These are phyloP conservation scores for Cochlearius cochlearius DNA, from an alignment of 2,113 vertebrate genomes.

Conservation along the genomic window DNA sequence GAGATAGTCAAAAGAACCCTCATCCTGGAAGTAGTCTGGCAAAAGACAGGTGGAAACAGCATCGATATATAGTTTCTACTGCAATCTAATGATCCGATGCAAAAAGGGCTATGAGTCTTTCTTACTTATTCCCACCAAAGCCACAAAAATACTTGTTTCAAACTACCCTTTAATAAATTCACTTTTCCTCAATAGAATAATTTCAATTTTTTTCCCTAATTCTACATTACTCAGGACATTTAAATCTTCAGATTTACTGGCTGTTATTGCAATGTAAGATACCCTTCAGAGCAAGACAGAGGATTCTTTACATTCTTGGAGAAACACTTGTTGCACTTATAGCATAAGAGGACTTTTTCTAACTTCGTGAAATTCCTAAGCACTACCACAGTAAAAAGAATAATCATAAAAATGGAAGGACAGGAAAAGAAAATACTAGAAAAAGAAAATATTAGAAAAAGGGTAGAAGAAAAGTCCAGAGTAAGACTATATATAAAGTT, in stretches of 20 bases:
- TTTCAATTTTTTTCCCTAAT: not conserved
- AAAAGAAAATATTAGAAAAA: not conserved
- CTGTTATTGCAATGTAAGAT: not conserved
- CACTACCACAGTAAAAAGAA: not conserved
- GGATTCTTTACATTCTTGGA: not conserved
- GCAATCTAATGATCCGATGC: not conserved
- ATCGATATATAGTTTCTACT: not conserved
- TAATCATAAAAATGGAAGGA: not conserved
- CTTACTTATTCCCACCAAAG: not conserved
- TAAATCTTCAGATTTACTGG: not conserved
- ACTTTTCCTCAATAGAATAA: not conserved
- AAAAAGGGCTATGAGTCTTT: not conserved
- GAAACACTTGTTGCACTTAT: not conserved
- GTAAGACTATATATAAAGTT: constrained; percentile 43
- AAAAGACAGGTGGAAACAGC: not conserved
- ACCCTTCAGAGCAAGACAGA: not conserved
- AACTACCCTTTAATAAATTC: not conserved
- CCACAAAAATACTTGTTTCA: not conserved
- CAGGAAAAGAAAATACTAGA: not conserved
- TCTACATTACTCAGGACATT: not conserved
- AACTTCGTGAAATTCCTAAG: not conserved
- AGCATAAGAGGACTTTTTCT: not conserved
- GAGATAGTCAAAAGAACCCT: not conserved
- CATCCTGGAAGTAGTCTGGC: not conserved
- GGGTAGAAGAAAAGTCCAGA: not conserved